Conservation (phyloP, 2,797 vertebrate species). For the Buceros bicornis region DNA sequence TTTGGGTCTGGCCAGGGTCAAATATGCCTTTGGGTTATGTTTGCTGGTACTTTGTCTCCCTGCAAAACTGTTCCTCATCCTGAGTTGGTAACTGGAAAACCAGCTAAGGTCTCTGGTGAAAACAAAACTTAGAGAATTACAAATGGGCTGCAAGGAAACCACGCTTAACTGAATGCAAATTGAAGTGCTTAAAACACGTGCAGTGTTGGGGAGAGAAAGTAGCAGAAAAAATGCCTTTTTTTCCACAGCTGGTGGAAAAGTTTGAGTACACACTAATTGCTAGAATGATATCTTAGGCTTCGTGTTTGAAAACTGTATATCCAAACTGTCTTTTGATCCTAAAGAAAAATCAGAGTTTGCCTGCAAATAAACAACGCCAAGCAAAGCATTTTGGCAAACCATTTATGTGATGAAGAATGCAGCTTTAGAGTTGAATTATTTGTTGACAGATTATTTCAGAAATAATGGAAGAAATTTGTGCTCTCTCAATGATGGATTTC, state of each 20-base stretch:
- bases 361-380: background rate
- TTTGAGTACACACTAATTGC: background rate
- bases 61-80: background rate
- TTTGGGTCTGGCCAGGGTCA: background rate
- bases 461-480: background rate
- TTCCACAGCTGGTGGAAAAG: background rate
- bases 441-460: background rate
- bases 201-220: background rate
- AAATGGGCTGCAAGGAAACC: background rate
- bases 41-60: background rate
- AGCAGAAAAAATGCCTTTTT: background rate
- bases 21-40: background rate
- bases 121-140: background rate
- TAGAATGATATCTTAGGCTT: background rate
- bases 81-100: background rate
- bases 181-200: background rate
- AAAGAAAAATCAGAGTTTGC: background rate
- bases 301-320: background rate
- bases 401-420: background rate
- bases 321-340: background rate
- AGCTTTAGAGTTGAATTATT: background rate
- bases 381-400: background rate
- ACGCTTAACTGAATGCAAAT: background rate
- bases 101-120: background rate
- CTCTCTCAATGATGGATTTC: background rate